These are phyloP conservation scores for Eulithis testata DNA, from an alignment of 2,888 invertebrate genomes.

Conservation along the genomic window DNA sequence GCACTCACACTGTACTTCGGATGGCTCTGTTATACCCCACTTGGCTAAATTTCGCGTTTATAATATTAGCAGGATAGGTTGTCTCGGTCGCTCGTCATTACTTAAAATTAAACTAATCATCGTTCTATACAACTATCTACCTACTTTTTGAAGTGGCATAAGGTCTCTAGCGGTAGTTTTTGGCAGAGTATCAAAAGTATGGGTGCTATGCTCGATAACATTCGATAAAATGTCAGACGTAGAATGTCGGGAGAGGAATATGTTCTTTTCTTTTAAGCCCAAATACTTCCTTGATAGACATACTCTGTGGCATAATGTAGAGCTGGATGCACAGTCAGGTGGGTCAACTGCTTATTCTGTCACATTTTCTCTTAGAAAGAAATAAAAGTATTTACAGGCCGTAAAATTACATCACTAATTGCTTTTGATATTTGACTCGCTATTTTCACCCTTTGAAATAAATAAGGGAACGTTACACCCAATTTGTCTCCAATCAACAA, in stretches of 20 bases:
- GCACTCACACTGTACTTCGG: too few species aligned
- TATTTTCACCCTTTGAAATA: neutral
- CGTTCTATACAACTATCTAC: neutral
- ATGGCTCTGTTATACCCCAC: too few species aligned
- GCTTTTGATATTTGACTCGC: neutral
- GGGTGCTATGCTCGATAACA: neutral
- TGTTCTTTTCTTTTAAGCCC: too few species aligned
- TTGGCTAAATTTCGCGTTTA: too few species aligned
- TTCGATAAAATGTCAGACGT: neutral
- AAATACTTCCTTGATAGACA: too few species aligned
- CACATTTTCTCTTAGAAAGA: too few species aligned
- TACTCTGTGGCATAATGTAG: too few species aligned
- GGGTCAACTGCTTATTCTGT: too few species aligned
- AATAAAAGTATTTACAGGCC: too few species aligned
- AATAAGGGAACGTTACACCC: constrained; percentile 19
- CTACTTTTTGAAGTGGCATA: neutral
- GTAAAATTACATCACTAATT: too few species aligned
- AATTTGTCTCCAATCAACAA: constrained; percentile 44
- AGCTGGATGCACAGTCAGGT: too few species aligned
- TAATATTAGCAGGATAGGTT: too few species aligned
- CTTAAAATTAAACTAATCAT: constrained; percentile 18
- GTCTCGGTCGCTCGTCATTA: constrained; percentile 6
- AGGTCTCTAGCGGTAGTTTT: neutral
- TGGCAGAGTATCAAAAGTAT: neutral
- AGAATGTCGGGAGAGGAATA: neutral